Evolutionary conservation across 2,888 invertebrate species (phyloP), one percentile per base, ranked within the genome.

Genomic region (Malthinus flaveolus): DNA sequence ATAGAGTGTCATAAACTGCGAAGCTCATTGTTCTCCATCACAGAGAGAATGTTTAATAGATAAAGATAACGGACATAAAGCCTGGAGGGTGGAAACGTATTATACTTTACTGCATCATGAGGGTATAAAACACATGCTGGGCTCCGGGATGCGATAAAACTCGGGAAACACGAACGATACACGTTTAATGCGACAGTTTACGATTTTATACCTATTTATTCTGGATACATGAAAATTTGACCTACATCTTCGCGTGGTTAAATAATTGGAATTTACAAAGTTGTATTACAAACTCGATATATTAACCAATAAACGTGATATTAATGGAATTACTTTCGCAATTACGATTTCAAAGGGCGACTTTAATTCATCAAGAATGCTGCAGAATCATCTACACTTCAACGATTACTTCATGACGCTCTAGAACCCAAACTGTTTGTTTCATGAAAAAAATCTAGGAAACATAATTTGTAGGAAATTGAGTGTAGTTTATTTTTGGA

Each of bases 31-130:
- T 51, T 23, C 47, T 53, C 44, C 52, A 52, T 49, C 42, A 44
- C 42, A 23, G 44, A n/a, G 59, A 50, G 49, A 58, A 60, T 62
- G 62, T 62, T 62, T 65, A 65, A 63, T 65, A 63, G 58, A 63
- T 64, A 66, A 63, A 59, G 61, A 66, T 64, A 63, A 62, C 57
- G 55, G 57, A 59, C 39, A 56, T 63, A 64, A 61, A 63, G 50
- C 55, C 54, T 49, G 55, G 49, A 64, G 58, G 61, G 59, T 62
- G 62, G 62, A 46, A 55, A 61, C 49, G 49, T 45, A 53, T 42
- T 42, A 56, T 59, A 59, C 55, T 59, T 59, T 59, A 59, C 59
- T 59, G 52, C 55, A 55, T 59, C 59, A 59, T 56, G 55, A 51
- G 59, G 59, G 54, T 49, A 59, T 59, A 59, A 59, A 59, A 59